phyloP scores from a whole-genome alignment of 92 coral and sea anemone genomes.

The Muricea muricata region DNA sequence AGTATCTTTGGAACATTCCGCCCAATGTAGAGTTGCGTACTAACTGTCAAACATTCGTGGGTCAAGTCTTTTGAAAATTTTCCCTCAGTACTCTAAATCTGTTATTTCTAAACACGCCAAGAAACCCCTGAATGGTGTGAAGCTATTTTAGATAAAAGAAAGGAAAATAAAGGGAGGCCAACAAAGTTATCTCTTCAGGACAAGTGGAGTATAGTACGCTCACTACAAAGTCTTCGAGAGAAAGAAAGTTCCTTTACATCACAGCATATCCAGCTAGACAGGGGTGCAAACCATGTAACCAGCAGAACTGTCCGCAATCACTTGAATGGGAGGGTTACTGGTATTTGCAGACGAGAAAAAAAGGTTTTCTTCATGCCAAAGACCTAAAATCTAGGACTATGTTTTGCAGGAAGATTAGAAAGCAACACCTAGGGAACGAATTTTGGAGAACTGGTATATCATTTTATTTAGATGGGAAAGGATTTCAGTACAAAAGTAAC shows the following conservation, averaged over 20 bases:
- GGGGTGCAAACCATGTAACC: neutral
- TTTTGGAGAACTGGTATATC: slow-evolving; percentile 19
- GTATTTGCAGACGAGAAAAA: neutral
- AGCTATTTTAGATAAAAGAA: neutral
- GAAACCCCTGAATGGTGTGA: too few relatives aligned
- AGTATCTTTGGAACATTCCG: too few relatives aligned
- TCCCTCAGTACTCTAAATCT: too few relatives aligned
- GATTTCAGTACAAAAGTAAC: neutral
- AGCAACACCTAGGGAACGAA: neutral
- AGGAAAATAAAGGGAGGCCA: neutral
- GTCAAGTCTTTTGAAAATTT: too few relatives aligned
- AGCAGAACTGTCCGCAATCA: neutral
- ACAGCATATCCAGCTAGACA: neutral
- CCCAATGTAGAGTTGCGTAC: too few relatives aligned
- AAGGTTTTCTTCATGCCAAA: slow-evolving; percentile 7
- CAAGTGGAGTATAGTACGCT: neutral
- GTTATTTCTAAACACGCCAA: too few relatives aligned
- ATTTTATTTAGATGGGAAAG: slow-evolving; percentile 9
- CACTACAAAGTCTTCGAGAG: neutral
- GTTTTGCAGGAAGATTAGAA: slow-evolving; percentile 15
- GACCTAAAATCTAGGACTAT: neutral
- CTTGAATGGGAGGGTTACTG: slow-evolving; percentile 14
- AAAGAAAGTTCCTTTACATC: neutral
- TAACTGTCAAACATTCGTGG: too few relatives aligned
- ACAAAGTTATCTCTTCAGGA: neutral